Base-by-base conservation (phyloP, 2,113 vertebrate species). In the Prionailurus viverrinus region DNA sequence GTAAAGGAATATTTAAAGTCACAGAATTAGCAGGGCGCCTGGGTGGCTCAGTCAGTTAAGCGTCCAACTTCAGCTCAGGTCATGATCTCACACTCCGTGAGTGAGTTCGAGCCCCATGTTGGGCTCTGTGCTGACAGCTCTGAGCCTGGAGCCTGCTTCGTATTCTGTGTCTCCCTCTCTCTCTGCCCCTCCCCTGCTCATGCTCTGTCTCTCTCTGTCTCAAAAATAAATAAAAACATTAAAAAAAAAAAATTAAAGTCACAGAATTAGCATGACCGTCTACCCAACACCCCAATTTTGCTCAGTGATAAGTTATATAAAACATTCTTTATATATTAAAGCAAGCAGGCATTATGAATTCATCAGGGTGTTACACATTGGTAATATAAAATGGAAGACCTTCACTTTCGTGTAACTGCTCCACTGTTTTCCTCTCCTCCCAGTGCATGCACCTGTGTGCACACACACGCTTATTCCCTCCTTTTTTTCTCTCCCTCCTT, bases 271-370 rank as follows among this genome's bases (percentile, higher is more conserved):
- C 41, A 82, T 80, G 27, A 79, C 51, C 39, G 29, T 85, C 73
- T 15, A 58, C 14, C 36, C 51, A 25, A 93, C 80, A 93, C n/a
- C 23, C 69, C 18, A 86, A 0, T 73, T 90, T 87, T 71, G 36
- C 45, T 82, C 29, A 91, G 8, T 79, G 29, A 5, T 92, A 91
- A 87, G 23, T 53, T 23, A 63, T 55, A 61, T 27, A 68, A 88
- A 82, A 27, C 45, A 82, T 81, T 96, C 55, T 31, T 78, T 89
- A 55, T 71, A 31, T 65, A 83, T 71, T 83, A 45, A 76, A 95
- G 68, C 29, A 90, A 68, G 76, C 23, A 63, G 3, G 6, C 36
- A 29, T 45, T 96, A 48, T 69, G 39, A 89, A 27, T 89, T 39
- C 90, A 39, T 69, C n/a, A 53, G 9, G 19, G 53, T 89, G 31